phyloP scores from a whole-genome alignment of 2,888 invertebrate species.

The Lordiphosa andalusiaca region DNA sequence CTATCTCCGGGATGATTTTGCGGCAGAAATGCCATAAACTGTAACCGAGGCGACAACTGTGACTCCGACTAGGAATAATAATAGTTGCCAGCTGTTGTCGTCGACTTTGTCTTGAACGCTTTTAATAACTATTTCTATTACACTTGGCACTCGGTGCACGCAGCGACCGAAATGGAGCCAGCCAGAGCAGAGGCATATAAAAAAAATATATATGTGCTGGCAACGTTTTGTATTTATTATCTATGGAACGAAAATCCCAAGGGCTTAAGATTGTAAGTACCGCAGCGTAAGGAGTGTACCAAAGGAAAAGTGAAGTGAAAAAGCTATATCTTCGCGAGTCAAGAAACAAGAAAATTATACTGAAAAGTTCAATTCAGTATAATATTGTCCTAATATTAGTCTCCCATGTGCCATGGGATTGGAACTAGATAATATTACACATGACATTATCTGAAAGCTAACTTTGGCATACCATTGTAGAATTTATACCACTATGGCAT shows the following conservation, averaged over 20 bases:
- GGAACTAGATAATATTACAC: too few relatives aligned
- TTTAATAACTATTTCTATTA: constrained; percentile 73
- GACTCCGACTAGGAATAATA: constrained; percentile 13
- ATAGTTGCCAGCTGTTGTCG: constrained; percentile 47
- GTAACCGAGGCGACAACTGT: neutral
- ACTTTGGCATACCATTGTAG: too few relatives aligned
- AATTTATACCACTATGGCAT: too few relatives aligned
- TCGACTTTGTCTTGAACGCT: constrained; percentile 38
- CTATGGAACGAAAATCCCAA: constrained; percentile 33
- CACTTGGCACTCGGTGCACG: constrained; percentile 66
- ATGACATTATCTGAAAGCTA: too few relatives aligned
- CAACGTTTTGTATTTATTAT: constrained; percentile 68
- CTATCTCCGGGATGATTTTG: constrained; percentile 24
- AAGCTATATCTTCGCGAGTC: too few relatives aligned
- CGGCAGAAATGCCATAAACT: constrained; percentile 26
- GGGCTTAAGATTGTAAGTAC: constrained; percentile 16
- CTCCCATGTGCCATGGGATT: too few relatives aligned
- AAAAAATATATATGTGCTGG: constrained; percentile 45
- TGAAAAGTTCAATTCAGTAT: too few relatives aligned
- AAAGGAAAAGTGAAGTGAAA: neutral
- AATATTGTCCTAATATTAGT: too few relatives aligned
- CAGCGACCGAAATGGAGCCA: constrained; percentile 14
- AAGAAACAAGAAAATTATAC: too few relatives aligned
- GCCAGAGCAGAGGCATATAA: constrained; percentile 29
- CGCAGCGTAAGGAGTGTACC: constrained; percentile 8